Conservation (phyloP, 2,113 vertebrate genomes). For the Gorsachius goisagi region DNA sequence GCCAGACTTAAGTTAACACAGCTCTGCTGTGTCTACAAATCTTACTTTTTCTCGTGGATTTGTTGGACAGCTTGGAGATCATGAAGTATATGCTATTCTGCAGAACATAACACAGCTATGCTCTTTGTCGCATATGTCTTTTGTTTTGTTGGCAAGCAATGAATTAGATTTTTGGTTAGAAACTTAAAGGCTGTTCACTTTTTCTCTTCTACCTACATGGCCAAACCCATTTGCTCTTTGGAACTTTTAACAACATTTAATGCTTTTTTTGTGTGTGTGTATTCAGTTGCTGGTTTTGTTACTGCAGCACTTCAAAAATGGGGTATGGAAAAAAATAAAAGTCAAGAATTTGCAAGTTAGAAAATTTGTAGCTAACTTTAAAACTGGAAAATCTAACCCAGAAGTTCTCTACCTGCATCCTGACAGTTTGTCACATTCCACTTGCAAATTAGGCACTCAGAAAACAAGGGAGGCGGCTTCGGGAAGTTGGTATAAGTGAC, state of each 20-base stretch:
- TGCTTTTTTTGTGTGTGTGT: not conserved
- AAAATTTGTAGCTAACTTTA: not conserved
- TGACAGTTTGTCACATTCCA: not conserved
- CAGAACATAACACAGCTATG: not conserved
- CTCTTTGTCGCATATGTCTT: not conserved
- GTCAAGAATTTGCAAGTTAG: not conserved
- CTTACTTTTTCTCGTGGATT: not conserved
- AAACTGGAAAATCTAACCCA: not conserved
- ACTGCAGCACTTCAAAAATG: not conserved
- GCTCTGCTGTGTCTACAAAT: not conserved
- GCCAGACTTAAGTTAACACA: not conserved
- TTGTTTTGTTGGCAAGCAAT: not conserved
- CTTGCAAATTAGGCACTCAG: not conserved
- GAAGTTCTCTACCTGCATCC: not conserved
- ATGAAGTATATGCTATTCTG: not conserved
- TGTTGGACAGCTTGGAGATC: not conserved
- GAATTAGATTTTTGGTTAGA: not conserved
- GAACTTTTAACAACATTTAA: not conserved
- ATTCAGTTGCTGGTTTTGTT: not conserved
- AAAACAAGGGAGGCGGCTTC: not conserved
- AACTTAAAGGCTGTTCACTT: not conserved
- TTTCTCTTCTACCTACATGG: not conserved
- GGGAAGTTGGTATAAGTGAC: not conserved
- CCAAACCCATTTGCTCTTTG: not conserved
- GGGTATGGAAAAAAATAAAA: not conserved